phyloP scores from a whole-genome alignment of 1,140 invertebrate genomes.

The Anagrus nilaparvatae region DNA sequence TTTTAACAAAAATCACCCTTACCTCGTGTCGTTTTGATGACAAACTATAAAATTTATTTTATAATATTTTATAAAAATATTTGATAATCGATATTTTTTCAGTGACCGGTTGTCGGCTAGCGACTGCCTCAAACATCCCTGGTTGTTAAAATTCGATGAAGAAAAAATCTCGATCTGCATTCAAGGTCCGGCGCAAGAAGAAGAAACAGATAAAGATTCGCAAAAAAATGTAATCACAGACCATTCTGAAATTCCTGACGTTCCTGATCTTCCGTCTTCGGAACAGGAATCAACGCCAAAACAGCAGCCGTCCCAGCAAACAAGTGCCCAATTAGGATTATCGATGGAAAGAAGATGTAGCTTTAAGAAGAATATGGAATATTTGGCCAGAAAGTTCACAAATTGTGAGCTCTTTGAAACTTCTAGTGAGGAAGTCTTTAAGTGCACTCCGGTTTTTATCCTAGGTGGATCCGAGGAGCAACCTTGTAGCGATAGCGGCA shows the following conservation, averaged over 20 bases:
- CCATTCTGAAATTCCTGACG: constrained; percentile 1
- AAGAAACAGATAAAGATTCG: not conserved
- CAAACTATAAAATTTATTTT: no score
- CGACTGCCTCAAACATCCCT: constrained; percentile 54
- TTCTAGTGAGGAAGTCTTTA: constrained; percentile 39
- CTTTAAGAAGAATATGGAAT: constrained; percentile 42
- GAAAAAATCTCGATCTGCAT: constrained; percentile 17
- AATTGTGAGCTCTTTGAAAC: constrained; percentile 31
- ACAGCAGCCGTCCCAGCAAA: constrained; percentile 30
- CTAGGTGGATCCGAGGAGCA: constrained; percentile 42
- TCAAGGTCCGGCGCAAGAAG: not conserved
- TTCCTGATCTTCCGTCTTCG: constrained; percentile 3
- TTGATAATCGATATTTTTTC: constrained; percentile 27
- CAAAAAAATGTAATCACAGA: not conserved
- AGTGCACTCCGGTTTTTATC: constrained; percentile 44
- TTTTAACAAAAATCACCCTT: no score
- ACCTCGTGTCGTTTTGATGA: no score
- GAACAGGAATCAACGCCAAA: constrained; percentile 17
- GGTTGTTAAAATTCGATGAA: constrained; percentile 41
- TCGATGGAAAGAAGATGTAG: constrained; percentile 39
- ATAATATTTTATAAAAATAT: no score
- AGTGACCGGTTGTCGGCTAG: constrained; percentile 51
- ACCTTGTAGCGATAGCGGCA: constrained; percentile 43
- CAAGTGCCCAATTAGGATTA: constrained; percentile 29
- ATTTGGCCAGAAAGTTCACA: constrained; percentile 36